Base-by-base conservation (phyloP, 2,888 invertebrate genomes). In the Limulus polyphemus region DNA sequence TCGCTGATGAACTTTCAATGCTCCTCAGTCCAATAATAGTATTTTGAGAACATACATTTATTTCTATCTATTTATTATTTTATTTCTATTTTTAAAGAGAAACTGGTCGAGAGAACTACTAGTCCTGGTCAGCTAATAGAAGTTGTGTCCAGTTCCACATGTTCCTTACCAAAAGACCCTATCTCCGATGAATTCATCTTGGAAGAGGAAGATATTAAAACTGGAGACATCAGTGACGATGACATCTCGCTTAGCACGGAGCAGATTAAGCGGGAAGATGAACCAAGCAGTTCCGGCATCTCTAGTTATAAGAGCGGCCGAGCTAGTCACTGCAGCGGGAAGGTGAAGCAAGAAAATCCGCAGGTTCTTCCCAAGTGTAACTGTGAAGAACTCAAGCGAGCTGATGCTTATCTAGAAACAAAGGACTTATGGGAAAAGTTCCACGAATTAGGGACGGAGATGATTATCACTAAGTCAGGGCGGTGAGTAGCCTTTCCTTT, bases 381-480 rank as follows among this genome's bases (percentile, higher is more conserved):
- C 72, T 87, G 88, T 76, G 89, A 90, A 72, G 90, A 90, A 73
- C 82, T 90, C 74, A 80, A 83, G 71, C 85, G 86, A 72, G 87
- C 93, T 71, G 87, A 90, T 72, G 95, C 94, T 77, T 88, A 90
- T 73, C 81, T 95, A 71, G 95, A 95, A 79, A 94, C 93, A 60
- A 92, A 92, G 77, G 95, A 95, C 71, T 81, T 97, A n/a, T 97
- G 95, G 95, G 91, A 92, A 79, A 94, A 94, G 79, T 97, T 97
- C 80, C 75, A 77, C 71, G 78, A 79, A 59, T 74, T 81, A 48
- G 80, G 80, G 46, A 81, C 81, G 0, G 81, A 81, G 72, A 81
- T 81, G 81, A 81, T 81, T 69, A 81, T 81, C 69, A 81, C 81
- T 1, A 81, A 81, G 71, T 77, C 79, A 55, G 81, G 81, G 65